These are phyloP conservation scores for Timandra comae DNA, from an alignment of 2,888 invertebrate species.

Conservation along the genomic window DNA sequence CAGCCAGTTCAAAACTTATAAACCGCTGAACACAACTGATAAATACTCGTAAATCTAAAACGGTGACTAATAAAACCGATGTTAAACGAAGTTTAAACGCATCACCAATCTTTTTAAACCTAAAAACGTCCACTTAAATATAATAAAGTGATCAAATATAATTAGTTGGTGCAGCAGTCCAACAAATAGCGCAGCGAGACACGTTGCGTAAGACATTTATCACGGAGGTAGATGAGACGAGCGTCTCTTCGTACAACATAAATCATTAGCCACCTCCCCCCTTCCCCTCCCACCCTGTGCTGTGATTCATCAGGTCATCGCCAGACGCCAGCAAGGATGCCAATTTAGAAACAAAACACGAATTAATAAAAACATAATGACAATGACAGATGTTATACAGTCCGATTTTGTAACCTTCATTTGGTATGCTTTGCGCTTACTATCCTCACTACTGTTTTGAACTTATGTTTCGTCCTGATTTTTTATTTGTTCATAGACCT, in stretches of 20 bases:
- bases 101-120: no score
- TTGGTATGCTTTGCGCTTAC: constrained; percentile 13
- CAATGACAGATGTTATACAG: constrained; percentile 18
- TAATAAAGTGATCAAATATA: constrained; percentile 16
- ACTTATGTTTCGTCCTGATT: constrained; percentile 15
- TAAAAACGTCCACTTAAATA: constrained; percentile 7
- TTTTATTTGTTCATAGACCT: constrained; percentile 1
- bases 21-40: no score
- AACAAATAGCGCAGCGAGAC: constrained; percentile 14
- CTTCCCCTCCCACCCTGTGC: constrained; percentile 23
- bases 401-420: constrained; percentile 15
- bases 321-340: constrained; percentile 25
- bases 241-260: constrained; percentile 48
- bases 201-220: constrained; percentile 54
- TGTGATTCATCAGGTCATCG: constrained; percentile 44
- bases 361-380: constrained; percentile 25
- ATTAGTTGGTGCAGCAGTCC: constrained; percentile 16
- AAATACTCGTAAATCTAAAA: no score
- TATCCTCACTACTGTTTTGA: constrained; percentile 14
- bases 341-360: constrained; percentile 25
- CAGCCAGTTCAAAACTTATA: no score
- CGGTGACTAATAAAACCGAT: no score
- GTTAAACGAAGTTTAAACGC: no score
- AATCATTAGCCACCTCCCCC: constrained; percentile 48
- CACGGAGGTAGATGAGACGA: constrained; percentile 43